phyloP scores from a whole-genome alignment of 2,888 invertebrate species.

The Alcis repandata region DNA sequence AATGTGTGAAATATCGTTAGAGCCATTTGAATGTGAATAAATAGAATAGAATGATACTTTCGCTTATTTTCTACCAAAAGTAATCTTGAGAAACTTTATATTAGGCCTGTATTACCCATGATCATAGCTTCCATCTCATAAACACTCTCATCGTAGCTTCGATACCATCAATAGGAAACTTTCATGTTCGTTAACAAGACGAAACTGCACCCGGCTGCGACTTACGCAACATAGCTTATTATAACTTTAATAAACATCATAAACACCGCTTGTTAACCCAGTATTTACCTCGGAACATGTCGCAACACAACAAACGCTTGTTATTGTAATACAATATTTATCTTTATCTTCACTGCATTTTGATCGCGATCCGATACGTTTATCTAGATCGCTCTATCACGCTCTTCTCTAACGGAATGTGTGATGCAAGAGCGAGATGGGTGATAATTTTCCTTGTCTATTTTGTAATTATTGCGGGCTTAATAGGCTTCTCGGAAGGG shows the following conservation, averaged over 20 bases:
- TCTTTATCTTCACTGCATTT: constrained; percentile 63
- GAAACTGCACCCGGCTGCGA: constrained; percentile 45
- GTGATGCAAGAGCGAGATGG: constrained; percentile 59
- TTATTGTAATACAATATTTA: constrained; percentile 57
- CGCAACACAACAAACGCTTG: constrained; percentile 76
- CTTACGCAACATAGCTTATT: constrained; percentile 49
- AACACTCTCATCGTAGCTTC: constrained; percentile 1
- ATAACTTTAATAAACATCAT: constrained; percentile 51
- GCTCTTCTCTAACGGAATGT: constrained; percentile 37
- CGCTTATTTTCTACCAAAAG: neutral
- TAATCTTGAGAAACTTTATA: neutral
- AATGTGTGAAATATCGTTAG: no score
- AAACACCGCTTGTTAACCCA: constrained; percentile 51
- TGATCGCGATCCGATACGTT: constrained; percentile 75
- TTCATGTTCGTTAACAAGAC: constrained; percentile 41
- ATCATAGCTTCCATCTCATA: neutral
- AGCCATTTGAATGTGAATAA: no score
- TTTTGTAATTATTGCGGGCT: constrained; percentile 70
- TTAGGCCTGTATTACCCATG: neutral
- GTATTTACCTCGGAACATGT: constrained; percentile 50
- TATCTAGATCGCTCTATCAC: constrained; percentile 77
- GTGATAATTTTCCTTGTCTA: constrained; percentile 61
- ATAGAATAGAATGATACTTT: no score
- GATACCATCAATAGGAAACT: constrained; percentile 28
- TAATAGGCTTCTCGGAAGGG: constrained; percentile 70